Conservation (phyloP, 2,888 invertebrate species). For the Hydroisotoma schaefferi region DNA sequence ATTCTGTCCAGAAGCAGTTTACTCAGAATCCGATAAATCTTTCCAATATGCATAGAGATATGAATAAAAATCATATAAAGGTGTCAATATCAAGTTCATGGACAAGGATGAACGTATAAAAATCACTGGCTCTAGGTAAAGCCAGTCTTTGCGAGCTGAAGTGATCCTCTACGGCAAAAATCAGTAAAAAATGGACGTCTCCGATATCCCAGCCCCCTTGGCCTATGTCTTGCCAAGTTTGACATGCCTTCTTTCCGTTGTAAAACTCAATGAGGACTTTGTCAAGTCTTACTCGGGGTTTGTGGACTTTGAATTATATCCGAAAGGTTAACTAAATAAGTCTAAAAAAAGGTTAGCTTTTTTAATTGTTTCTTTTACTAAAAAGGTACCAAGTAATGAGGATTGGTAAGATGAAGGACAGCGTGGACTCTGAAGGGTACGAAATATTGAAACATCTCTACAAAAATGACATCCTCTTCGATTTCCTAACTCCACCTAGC, state of each 20-base stretch:
- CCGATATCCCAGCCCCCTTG: too few species aligned
- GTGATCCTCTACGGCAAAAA: too few species aligned
- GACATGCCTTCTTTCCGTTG: slow-evolving; percentile 42
- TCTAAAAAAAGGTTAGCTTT: neutral
- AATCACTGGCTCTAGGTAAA: too few species aligned
- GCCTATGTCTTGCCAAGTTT: slow-evolving; percentile 40
- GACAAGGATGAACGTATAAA: too few species aligned
- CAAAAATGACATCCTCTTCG: slow-evolving; percentile 21
- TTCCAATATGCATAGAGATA: too few species aligned
- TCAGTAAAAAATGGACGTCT: too few species aligned
- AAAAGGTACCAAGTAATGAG: slow-evolving; percentile 41
- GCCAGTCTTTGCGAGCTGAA: too few species aligned
- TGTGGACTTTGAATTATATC: slow-evolving; percentile 5
- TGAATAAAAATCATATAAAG: too few species aligned
- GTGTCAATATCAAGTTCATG: too few species aligned
- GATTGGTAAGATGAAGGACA: neutral
- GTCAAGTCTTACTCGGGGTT: slow-evolving; percentile 40
- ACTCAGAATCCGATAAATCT: too few species aligned
- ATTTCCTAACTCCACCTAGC: slow-evolving; percentile 62
- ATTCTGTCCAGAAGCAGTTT: too few species aligned
- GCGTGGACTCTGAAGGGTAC: neutral
- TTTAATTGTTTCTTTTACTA: neutral
- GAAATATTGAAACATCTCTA: slow-evolving; percentile 1
- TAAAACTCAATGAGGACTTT: slow-evolving; percentile 9
- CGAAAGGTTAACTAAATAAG: neutral